These are phyloP conservation scores for Narcine bancroftii DNA, from an alignment of 2,113 vertebrate genomes.

Conservation along the genomic window DNA sequence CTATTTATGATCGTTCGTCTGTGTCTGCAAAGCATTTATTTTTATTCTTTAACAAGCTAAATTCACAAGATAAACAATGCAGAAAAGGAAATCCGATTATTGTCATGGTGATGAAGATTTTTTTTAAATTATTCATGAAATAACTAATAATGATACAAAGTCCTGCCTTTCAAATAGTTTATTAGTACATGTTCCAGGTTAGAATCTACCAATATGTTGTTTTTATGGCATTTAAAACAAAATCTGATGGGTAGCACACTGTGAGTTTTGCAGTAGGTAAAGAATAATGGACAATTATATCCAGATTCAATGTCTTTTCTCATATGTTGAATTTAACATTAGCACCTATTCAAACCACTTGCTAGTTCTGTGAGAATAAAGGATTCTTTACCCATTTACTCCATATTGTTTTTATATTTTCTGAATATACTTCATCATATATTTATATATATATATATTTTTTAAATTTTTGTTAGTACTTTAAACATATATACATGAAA, in stretches of 20 bases:
- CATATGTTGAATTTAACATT: slow-evolving; percentile 14
- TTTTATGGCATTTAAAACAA: not conserved
- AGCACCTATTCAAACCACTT: not conserved
- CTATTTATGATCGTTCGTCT: not conserved
- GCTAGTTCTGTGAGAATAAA: not conserved
- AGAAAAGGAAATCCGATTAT: not conserved
- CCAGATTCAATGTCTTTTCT: not conserved
- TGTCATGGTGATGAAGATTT: not conserved
- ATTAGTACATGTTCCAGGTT: not conserved
- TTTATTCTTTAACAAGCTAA: not conserved
- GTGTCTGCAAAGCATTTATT: too few species aligned
- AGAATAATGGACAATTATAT: not conserved
- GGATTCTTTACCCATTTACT: not conserved
- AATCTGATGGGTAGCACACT: not conserved
- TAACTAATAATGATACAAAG: not conserved
- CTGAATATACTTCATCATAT: not conserved
- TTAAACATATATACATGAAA: not conserved
- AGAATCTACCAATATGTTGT: not conserved
- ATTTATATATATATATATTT: not conserved
- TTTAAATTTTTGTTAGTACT: not conserved
- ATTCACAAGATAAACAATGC: not conserved
- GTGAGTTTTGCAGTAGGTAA: not conserved
- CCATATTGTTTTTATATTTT: too few species aligned
- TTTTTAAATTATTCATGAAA: not conserved
- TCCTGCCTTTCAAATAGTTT: not conserved